These are phyloP conservation scores for Caenorhabditis parvicauda DNA, from an alignment of 2,888 invertebrate species.

Conservation along the genomic window DNA sequence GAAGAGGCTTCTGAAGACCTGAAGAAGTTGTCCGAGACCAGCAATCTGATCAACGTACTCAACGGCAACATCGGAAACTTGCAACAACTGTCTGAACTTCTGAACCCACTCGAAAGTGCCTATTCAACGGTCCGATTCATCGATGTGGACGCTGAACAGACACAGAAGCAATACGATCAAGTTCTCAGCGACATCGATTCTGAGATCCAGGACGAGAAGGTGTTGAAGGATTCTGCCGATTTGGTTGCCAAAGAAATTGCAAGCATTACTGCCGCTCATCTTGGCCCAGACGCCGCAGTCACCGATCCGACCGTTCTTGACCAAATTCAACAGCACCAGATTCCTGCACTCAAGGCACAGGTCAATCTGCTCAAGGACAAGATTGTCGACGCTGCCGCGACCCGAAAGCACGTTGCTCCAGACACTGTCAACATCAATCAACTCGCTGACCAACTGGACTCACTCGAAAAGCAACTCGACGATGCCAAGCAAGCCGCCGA, in stretches of 20 bases:
- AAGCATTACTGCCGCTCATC: too few relatives aligned
- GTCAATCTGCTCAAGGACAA: slow-evolving; percentile 23
- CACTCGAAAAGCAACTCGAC: slow-evolving; percentile 10
- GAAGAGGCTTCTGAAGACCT: slow-evolving; percentile 20
- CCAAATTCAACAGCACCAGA: slow-evolving; percentile 9
- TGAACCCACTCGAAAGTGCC: slow-evolving; percentile 40
- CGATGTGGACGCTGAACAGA: slow-evolving; percentile 44
- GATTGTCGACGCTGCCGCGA: slow-evolving; percentile 14
- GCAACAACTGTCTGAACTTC: slow-evolving; percentile 34
- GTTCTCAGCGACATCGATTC: slow-evolving; percentile 19
- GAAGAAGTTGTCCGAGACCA: slow-evolving; percentile 5
- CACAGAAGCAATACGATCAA: slow-evolving; percentile 36
- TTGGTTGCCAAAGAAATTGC: slow-evolving; percentile 5
- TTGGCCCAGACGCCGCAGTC: too few relatives aligned
- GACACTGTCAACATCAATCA: too few relatives aligned
- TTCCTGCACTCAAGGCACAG: slow-evolving; percentile 33
- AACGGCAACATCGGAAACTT: slow-evolving; percentile 18
- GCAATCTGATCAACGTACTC: slow-evolving; percentile 12
- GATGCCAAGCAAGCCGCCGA: slow-evolving; percentile 14
- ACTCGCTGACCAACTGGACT: too few relatives aligned
- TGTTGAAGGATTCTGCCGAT: slow-evolving; percentile 20
- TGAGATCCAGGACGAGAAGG: slow-evolving; percentile 27
- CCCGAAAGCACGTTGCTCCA: slow-evolving; percentile 23
- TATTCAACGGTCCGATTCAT: slow-evolving; percentile 48
- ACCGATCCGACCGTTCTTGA: slow-evolving; percentile 12